Base-by-base conservation (phyloP, 2,888 invertebrate species). In the Stenchaetothrips biformis region DNA sequence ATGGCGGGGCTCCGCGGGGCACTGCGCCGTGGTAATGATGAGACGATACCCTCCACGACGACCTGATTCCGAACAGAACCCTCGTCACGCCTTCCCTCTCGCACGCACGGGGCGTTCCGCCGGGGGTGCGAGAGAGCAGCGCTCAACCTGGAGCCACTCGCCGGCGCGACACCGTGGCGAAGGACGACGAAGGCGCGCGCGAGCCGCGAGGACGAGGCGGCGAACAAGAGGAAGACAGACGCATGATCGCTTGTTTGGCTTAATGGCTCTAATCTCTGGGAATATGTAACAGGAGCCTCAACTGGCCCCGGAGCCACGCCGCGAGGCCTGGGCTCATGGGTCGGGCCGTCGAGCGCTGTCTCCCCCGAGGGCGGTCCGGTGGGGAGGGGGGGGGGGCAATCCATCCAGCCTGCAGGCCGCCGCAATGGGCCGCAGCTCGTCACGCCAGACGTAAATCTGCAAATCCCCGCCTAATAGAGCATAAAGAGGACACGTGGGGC, bases 401-500 rank as follows among this genome's bases (percentile, higher is more conserved):
- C 37, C 37, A 37, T n/a, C n/a, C n/a, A 4, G 37, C 37, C 37
- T 37, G 25, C 18, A 53, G 53, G 53, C 53, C 53, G 53, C 53
- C 8, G 53, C 53, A 53, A 16, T 7, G 53, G 53, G 16, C 16
- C 59, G 59, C 59, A 0, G 18, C 13, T n/a, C 67, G 67, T 21
- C 67, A 21, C 21, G 67, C 67, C 67, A 74, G 67, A 74, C 67
- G 67, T 74, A 74, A 74, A 74, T 74, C 67, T 74, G 67, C 67
- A 74, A 74, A 74, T 74, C 67, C 67, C 25, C 67, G 67, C 67
- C 67, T 74, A 74, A 74, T 74, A 74, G 67, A 74, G 67, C 67
- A 74, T 74, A 74, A 74, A 74, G 67, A 25, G 67, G 59, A 59
- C 37, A 4, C 37, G 37, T 37, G 37, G 37, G 37, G 37, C 37